Evolutionary conservation across 1,140 invertebrate species (phyloP), one percentile per base, ranked within the genome.

Genomic region (Psilanteris sp.): DNA sequence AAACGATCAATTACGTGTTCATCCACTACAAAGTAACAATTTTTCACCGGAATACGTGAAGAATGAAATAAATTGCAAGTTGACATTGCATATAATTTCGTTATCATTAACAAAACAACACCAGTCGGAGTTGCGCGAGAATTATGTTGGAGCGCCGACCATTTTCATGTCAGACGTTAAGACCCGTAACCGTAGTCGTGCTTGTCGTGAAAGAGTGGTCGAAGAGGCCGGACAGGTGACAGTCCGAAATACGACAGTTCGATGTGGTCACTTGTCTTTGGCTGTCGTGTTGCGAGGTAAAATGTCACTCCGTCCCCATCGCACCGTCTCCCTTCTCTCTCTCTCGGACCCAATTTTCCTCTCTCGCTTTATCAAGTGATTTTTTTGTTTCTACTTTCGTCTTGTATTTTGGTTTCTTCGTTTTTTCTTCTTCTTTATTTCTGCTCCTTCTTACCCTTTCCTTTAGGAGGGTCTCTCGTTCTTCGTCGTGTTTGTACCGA

Each of bases 261-360:
- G 83, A 85, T 83, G 79, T 83, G 85, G 83, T 83, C 82, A 83
- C 80, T 87, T 85, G 81, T 85, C 83, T 83, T 73, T 50, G 44
- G 71, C 48, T 79, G 80, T 83, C 79, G 52, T 61, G 52, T 71
- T 64, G 71, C 73, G 48, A 79, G 82, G 85, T 87, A 83, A 84
- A 87, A 84, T 72, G 80, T 81, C 79, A 76, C 64, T 57, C 10
- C 29, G 16, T 31, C 32, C 34, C 41, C 34, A 46, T 11, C 44
- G 36, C 22, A 6, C 27, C 10, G 11, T 10, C 54, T 41, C 36
- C 29, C n/a, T 31, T n/a, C n/a, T n/a, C n/a, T n/a, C n/a, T n/a
- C n/a, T n/a, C n/a, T 27, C 31, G 36, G 67, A 54, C 70, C 64
- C 70, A 61, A 67, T 73, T 74, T 73, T 73, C 67, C 68, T 74